A percentile compares a stretch with the other conserved stretches of the same genome.
These are phyloP conservation scores for Polyommatus icarus DNA, from an alignment of 2,888 invertebrate species.

Conservation along the genomic window DNA sequence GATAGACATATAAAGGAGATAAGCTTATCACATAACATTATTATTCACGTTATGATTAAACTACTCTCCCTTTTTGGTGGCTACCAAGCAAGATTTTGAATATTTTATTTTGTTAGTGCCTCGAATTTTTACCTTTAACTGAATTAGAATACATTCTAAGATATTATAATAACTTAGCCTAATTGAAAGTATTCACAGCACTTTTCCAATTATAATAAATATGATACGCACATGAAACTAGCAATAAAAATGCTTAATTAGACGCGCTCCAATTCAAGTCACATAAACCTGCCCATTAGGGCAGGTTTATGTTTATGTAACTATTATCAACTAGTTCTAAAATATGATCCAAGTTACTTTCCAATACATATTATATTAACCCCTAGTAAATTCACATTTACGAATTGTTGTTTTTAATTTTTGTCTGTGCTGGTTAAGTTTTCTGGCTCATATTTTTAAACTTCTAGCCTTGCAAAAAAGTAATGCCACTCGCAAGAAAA, in stretches of 20 bases:
- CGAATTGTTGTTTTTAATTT: not conserved
- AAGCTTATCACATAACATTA: not conserved
- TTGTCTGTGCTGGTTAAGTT: not conserved
- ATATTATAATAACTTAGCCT: not conserved
- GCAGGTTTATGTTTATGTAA: too few relatives aligned
- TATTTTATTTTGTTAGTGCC: not conserved
- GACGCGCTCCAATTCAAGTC: not conserved
- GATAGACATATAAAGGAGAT: not conserved
- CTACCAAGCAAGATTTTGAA: not conserved
- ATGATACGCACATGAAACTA: not conserved
- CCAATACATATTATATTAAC: not conserved
- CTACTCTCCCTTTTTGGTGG: not conserved
- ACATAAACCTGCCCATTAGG: not conserved
- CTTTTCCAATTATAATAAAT: not conserved
- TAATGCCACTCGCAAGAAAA: not conserved
- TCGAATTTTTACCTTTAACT: not conserved
- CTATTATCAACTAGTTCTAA: not conserved
- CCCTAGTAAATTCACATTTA: not conserved
- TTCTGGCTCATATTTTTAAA: not conserved
- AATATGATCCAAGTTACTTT: not conserved
- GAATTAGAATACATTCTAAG: not conserved
- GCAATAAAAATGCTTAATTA: not conserved
- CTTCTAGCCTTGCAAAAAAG: not conserved
- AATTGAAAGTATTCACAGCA: slow-evolving; percentile 8
- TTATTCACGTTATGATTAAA: not conserved